Evolutionary conservation across 2,888 invertebrate genomes (phyloP), one percentile per base, ranked within the genome.

Genomic region (Mythimna loreyi): DNA sequence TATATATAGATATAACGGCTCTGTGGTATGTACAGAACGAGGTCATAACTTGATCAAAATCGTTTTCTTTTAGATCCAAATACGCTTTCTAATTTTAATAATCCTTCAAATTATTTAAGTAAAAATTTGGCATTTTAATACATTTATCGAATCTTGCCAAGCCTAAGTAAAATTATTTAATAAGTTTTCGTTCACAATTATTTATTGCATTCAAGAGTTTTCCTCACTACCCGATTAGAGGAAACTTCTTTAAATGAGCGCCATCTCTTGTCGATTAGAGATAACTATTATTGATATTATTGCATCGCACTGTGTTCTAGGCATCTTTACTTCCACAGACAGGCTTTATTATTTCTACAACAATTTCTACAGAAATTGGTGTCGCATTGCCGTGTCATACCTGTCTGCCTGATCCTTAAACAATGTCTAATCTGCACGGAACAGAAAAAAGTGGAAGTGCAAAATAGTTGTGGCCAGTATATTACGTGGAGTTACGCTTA

Each of bases 91-190:
- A 73, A 56, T 70, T 69, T 65, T 68, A 49, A 43, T 43, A 33
- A 47, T 75, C 56, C 58, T 63, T 75, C 64, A 57, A 78, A 83
- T 40, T 36, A 75, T 82, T 84, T 84, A 83, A 83, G 84, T 78
- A 33, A 53, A 57, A 65, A 69, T 83, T 83, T 83, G 83, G 84
- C 83, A 71, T 72, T 83, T 73, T 70, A 71, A 68, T 68, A 71
- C 43, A 60, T 63, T 73, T 49, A 75, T 59, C 61, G 47, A 78
- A 72, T 75, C 16, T 53, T 69, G 82, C 72, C 70, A 76, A 81
- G 62, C 47, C 58, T 62, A n/a, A 45, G 30, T 45, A 23, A 79
- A 28, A 74, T 43, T 59, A 55, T 52, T 60, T 71, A 19, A 33
- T 30, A 73, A 19, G 13, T 25, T 40, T 75, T 62, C 16, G 59